Evolutionary conservation across 2,797 vertebrate species (phyloP).

Genomic region (Brotula barbata): DNA sequence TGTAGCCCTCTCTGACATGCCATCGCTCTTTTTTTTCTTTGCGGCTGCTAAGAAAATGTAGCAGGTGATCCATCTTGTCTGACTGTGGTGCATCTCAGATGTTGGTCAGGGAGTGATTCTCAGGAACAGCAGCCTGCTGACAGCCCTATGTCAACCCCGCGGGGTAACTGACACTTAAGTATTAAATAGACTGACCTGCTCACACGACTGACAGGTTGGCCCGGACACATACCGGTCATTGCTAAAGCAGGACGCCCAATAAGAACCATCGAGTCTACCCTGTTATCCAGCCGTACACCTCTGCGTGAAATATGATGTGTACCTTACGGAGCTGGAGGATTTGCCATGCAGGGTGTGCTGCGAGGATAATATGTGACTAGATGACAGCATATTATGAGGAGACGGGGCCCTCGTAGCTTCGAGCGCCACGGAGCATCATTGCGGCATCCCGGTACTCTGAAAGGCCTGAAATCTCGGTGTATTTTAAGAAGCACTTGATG

Average conservation of each 20-base stretch:
- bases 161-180: slow-evolving; percentile 46
- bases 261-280: slow-evolving; percentile 25
- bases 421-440: slow-evolving; percentile 14
- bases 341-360: slow-evolving; percentile 1
- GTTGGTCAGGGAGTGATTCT: slow-evolving; percentile 30
- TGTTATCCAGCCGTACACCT: slow-evolving; percentile 34
- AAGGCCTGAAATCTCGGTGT: slow-evolving; percentile 26
- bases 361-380: slow-evolving; percentile 34
- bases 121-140: slow-evolving; percentile 25
- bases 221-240: slow-evolving; percentile 21
- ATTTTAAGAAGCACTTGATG: slow-evolving; percentile 60
- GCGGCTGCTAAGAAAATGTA: slow-evolving; percentile 1
- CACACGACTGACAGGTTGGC: slow-evolving; percentile 35
- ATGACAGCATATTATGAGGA: slow-evolving; percentile 45
- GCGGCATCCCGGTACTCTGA: slow-evolving; percentile 25
- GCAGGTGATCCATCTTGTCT: slow-evolving; percentile 55
- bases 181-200: slow-evolving; percentile 23
- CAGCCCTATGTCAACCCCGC: slow-evolving; percentile 30
- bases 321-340: slow-evolving; percentile 14
- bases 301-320: slow-evolving; percentile 16
- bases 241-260: slow-evolving; percentile 28
- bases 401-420: slow-evolving; percentile 1
- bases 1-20: slow-evolving; percentile 23
- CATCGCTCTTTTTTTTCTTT: slow-evolving; percentile 32
- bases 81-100: slow-evolving; percentile 28